Evolutionary conservation across 1,140 invertebrate species (phyloP), one percentile per base, ranked within the genome.

Genomic region (Conopomorpha cramerella): DNA sequence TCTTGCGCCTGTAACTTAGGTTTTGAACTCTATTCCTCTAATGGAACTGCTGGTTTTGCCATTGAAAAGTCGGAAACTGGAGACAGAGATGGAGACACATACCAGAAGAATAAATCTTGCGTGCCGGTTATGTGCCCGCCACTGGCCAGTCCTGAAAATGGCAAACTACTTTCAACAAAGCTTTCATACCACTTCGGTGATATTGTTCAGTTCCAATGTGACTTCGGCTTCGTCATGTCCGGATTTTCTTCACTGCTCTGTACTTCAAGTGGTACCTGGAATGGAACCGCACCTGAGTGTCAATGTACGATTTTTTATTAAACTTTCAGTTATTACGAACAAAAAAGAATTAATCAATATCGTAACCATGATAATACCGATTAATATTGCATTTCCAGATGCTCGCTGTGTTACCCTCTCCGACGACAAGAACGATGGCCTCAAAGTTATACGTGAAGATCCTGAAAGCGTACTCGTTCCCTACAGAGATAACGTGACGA

Each of bases 71-170:
- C 84, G 8, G 96, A 99, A 81, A 88, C 85, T 39, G 96, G 96
- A 4, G 76, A 87, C 45, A 78, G 90, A 45, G 90, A 95, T 57
- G 91, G 92, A 2, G 95, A 98, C 70, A 81, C 86, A 1, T 93
- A 91, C 66, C 88, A 95, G 62, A 82, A 91, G 42, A 98, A 98
- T 62, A 97, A 98, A 78, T 96, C 94, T 11, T 97, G 94, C 71
- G 94, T 98, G 18, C 90, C 91, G 0, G 82, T 95, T 2, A 93
- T 94, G 88, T 98, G 95, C 56, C 89, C 93, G 7, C 57, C 74
- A 2, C 58, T 98, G 12, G 60, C 73, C n/a, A 77, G 87, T 0
- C 95, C 94, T 1, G 90, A 93, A 61, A 96, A 98, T 77, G 95
- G 95, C 29, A 82, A 91, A 48, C 73, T 98, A 23, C 65, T 98